Conservation (phyloP, 2,113 vertebrate genomes). For the Corythaeola cristata region DNA sequence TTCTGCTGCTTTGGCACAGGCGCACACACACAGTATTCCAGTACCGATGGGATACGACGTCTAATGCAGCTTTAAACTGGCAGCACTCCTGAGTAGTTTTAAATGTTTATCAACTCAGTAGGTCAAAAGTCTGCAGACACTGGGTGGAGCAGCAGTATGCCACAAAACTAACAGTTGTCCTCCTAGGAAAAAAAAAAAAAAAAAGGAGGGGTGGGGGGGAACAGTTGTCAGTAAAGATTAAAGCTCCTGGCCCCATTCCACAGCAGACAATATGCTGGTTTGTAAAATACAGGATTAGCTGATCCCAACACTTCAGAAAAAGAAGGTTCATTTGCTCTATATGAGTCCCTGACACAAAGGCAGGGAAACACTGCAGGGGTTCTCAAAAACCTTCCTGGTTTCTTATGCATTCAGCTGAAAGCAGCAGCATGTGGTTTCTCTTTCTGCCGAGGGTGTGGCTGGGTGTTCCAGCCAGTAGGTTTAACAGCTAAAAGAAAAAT, state of each 20-base stretch:
- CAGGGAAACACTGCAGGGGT: not conserved
- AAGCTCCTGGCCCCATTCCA: constrained; percentile 13
- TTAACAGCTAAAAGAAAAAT: constrained; percentile 22
- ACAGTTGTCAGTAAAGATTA: constrained; percentile 55
- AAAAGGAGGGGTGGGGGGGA: not conserved
- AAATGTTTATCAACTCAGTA: constrained; percentile 86
- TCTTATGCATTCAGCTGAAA: not conserved
- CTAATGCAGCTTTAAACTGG: constrained; percentile 49
- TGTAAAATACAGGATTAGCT: constrained; percentile 18
- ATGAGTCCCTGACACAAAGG: not conserved
- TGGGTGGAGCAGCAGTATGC: constrained; percentile 96
- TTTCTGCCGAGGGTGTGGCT: not conserved
- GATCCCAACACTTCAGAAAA: not conserved
- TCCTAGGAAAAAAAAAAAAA: constrained; percentile 60
- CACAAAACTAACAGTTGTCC: constrained; percentile 93
- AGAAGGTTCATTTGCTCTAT: not conserved
- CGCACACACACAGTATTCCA: constrained; percentile 5
- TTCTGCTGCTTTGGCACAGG: constrained; percentile 32
- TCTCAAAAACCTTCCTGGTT: constrained; percentile 3
- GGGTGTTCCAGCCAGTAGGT: not conserved
- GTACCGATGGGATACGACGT: not conserved
- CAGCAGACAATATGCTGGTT: constrained; percentile 12
- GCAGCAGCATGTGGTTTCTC: constrained; percentile 13
- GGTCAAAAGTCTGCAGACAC: constrained; percentile 92
- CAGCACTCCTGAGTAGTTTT: constrained; percentile 39